Evolutionary conservation across 1,140 invertebrate species (phyloP), one percentile per base, ranked within the genome.

Genomic region (Rhagoletis pomonella): DNA sequence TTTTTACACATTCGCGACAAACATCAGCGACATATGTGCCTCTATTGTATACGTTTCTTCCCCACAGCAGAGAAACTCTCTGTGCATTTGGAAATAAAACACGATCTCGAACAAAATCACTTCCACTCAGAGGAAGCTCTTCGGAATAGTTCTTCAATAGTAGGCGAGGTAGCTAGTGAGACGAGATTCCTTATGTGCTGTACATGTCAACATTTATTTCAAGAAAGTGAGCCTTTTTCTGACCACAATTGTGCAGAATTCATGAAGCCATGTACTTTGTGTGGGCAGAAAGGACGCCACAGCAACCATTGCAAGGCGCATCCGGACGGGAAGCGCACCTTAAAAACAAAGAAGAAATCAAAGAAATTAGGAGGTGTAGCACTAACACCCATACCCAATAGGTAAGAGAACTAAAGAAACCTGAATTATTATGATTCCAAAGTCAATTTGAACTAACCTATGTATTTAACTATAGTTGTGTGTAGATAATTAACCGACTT

Each of bases 1-100:
- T 97, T 97, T 91, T 91, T 96, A 12, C 97, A 97, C 89, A 97
- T 97, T 96, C 94, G 96, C 77, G 96, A 97, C 89, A 94, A 96
- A 29, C 96, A 97, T 91, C 95, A 95, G 88, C 94, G 96, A 62
- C 96, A 96, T 90, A 96, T 97, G 89, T 97, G 97, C 90, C 92
- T 97, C 12, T 96, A 96, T 92, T 97, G 97, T 90, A 94, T 97
- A 60, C 96, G 96, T 85, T 96, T 97, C 94, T 97, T 97, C 93
- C 95, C 95, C 44, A 95, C 95, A 89, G 95, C 96, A n/a, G 96
- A 97, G 88, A 96, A 96, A 90, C 91, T 97, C 39, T 95, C 96
- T 60, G 93, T 96, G 88, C 97, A 97, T 93, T 93, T 97, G 88
- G 94, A 94, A 77, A 95, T 95, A 86, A 96, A 96, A 92, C 97